Evolutionary conservation across 2,888 invertebrate genomes (phyloP), one percentile per base, ranked within the genome.

Genomic region (Dasypolia templi): DNA sequence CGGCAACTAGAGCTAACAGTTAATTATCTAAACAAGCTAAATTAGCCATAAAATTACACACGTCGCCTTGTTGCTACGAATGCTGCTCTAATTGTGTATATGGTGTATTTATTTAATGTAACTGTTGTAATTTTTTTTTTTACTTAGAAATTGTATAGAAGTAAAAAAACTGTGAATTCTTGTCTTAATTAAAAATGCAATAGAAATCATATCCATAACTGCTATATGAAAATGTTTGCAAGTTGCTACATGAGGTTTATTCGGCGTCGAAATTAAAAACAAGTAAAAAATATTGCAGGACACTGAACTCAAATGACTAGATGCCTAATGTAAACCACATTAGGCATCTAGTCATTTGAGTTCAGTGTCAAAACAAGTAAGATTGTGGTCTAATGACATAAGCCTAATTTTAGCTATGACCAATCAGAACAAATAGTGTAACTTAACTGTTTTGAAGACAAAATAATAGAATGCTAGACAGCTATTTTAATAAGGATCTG

Each of bases 1-100:
- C 76, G 75, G 63, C 75, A 85, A 80, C 86, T 86, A 86, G 82
- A 86, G 81, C 82, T 85, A 86, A 74, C 85, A 75, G 87, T 88
- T 91, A 91, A 93, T 92, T 89, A 91, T 86, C 92, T 93, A 89
- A 93, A 93, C 93, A 80, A 92, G 92, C 92, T 92, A 81, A 93
- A 93, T 93, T 92, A 92, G 88, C 89, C 85, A 86, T 86, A 88
- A 90, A 90, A 92, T 91, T 89, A 89, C 79, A 85, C 77, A 76
- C 70, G 84, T 79, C 84, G 87, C 77, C 80, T 75, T 84, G 81
- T 82, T 75, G 79, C 79, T 82, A 69, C 81, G 55, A 81, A 70
- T 79, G 81, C 56, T 71, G 66, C 59, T 56, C 26, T 77, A 79
- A 79, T 84, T 84, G 69, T 61, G 29, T 73, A 62, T 63, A 67